Evolutionary conservation across 2,888 invertebrate genomes (phyloP).

Genomic region (Scaptomyza parva): DNA sequence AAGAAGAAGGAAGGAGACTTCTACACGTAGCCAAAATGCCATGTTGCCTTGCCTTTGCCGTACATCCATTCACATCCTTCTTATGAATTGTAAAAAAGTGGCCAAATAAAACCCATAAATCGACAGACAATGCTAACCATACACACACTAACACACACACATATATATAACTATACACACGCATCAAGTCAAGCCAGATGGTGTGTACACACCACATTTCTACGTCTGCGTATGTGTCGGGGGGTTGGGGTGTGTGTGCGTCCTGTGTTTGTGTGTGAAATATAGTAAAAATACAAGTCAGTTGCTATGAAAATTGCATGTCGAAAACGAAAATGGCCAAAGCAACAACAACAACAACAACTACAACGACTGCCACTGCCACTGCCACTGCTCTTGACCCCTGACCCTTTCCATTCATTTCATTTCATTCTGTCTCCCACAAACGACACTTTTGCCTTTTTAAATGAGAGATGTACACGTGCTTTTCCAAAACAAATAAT

Average conservation of each 20-base stretch:
- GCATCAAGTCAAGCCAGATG: constrained; percentile 23
- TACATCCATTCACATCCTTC: too few species aligned
- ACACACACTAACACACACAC: constrained; percentile 7
- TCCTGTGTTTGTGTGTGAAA: constrained; percentile 11
- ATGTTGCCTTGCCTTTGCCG: constrained; percentile 5
- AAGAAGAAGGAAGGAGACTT: constrained; percentile 18
- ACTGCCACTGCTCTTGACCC: constrained; percentile 22
- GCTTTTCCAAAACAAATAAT: too few species aligned
- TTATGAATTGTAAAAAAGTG: constrained; percentile 68
- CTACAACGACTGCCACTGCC: too few species aligned
- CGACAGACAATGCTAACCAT: constrained; percentile 71
- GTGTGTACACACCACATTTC: not conserved
- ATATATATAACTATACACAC: constrained; percentile 1
- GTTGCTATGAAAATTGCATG: constrained; percentile 57
- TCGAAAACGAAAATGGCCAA: constrained; percentile 54
- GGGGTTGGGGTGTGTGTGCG: too few species aligned
- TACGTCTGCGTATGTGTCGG: constrained; percentile 9
- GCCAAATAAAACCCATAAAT: constrained; percentile 78
- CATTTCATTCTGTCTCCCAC: not conserved
- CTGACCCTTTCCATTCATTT: too few species aligned
- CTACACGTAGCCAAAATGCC: constrained; percentile 19
- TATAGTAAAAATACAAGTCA: constrained; percentile 63
- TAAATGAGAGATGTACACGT: not conserved
- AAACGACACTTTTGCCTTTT: not conserved
- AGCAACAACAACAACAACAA: not conserved